Base-by-base conservation (phyloP, 30 jellyfish, hydroid and myxozoan genomes). In the Nemopilema nomurai region DNA sequence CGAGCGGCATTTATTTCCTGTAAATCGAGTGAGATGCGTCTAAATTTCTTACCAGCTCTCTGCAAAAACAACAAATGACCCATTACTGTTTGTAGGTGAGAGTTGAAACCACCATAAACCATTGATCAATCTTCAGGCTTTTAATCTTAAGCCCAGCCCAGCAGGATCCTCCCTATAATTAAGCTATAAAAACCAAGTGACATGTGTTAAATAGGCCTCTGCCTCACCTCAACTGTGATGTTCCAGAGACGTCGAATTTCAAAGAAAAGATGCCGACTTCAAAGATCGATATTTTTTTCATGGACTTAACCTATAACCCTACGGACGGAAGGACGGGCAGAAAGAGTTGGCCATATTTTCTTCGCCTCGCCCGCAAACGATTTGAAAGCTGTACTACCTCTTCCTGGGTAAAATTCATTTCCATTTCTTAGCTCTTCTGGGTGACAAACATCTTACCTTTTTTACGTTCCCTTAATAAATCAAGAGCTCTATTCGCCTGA, bases 211-310 rank as follows among this genome's bases (percentile, higher is more conserved):
- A 69, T 82, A 69, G 30, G 79, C 67, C 71, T 31, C 69, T 82
- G 71, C 80, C 90, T 49, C 90, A 68, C 52, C 24, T 82, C 90
- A 16, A 82, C 90, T 82, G 90, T 69, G 90, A 82, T 79, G 82
- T 32, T 65, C 51, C 83, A n/a, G 85, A 82, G 85, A 18, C 62
- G 64, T 82, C 90, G 1, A 57, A 30, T 65, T 69, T 82, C 90
- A 82, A 82, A 82, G 74, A 84, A 71, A 62, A 16, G 31, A 41
- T 68, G 90, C 90, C 84, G 90, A 82, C 90, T 19, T 33, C 28
- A 18, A 8, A 62, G 68, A 6, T 24, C 26, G 32, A 52, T n/a
- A 76, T 18, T 22, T 23, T 65, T 69, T 74, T 21, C 71, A 41
- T 49, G 25, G 76, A 65, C 57, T 27, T 76, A 49, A 74, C 86